Evolutionary conservation across 1,140 invertebrate species (phyloP), one percentile per base, ranked within the genome.

Genomic region (Callitettix versicolor): DNA sequence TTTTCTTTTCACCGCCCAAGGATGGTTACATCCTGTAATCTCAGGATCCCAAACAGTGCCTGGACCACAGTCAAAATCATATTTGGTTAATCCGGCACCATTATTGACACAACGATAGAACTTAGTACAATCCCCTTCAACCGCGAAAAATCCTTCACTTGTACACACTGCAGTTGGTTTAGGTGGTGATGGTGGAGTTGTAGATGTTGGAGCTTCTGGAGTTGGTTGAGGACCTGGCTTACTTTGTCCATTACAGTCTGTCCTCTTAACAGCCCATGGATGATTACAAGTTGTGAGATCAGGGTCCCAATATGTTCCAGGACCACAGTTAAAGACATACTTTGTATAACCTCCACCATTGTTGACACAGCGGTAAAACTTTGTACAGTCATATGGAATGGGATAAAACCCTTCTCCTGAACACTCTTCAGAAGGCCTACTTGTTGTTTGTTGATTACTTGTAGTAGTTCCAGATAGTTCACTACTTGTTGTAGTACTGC

Each of bases 401-500:
- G 69, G 65, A 63, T 73, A 74, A 61, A 79, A 82, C 34, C 80
- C n/a, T n/a, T n/a, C n/a, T n/a, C n/a, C n/a, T n/a, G n/a, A n/a
- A n/a, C n/a, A n/a, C n/a, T n/a, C n/a, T n/a, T n/a, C n/a, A n/a
- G n/a, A n/a, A n/a, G n/a, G n/a, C n/a, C n/a, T n/a, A n/a, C n/a
- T n/a, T n/a, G n/a, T n/a, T 30, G 26, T 30, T 30, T 30, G 26
- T 30, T 30, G 26, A 4, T 9, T 9, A 30, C 26, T 30, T 30
- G 26, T 30, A 4, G 26, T 30, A 9, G 26, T 30, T 4, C 26
- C 26, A 4, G 26, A 4, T 30, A 4, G 26, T 30, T 30, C 3
- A 4, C 26, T 9, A 30, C 26, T 30, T 30, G 26, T 30, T 30
- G 26, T 30, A 9, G 26, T 30, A 9, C 26, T 9, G 3, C 3